Evolutionary conservation across 2,888 invertebrate genomes (phyloP), one percentile per base, ranked within the genome.

Genomic region (Sycophila texana): DNA sequence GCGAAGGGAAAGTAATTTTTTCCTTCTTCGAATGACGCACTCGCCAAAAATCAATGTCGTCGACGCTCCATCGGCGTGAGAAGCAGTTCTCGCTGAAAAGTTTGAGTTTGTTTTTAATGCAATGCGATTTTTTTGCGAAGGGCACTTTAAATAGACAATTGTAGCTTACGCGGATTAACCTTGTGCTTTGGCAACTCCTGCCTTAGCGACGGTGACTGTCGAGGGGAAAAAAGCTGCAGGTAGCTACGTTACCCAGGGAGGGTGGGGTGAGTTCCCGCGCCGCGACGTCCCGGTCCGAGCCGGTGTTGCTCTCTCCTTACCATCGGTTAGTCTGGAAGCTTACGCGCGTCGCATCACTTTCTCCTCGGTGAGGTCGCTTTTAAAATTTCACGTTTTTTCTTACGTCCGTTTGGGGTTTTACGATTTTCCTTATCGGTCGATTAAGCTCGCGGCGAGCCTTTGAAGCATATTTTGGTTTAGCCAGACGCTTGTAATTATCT

Each of bases 241-340:
- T 51, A 61, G 13, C 80, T 76, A 49, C 63, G 51, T 80, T 80
- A 80, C 22, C 80, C 30, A 16, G 53, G 0, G 73, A 79, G 74
- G 20, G 12, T 18, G 13, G 12, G 58, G 12, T 18, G 58, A 18
- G 58, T 20, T 58, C 12, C 39, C 10, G n/a, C n/a, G n/a, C n/a
- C n/a, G n/a, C n/a, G 26, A 26, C 26, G 26, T 26, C 20, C 10
- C 10, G 2, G 16, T 22, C 5, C 58, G 14, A 20, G n/a, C 16
- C 12, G 5, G 14, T 39, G 39, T 22, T 58, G 58, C 58, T 20
- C n/a, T n/a, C 16, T 39, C 3, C 57, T 74, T 79, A 79, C 79
- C 79, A 47, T 74, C 75, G 14, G 79, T 49, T 51, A 70, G 57
- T 79, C 60, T 16, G 39, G 70, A 66, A 79, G 71, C 60, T 55